Percentiles rank a stretch among this genome's conserved stretches.
Evolutionary conservation across 2,113 vertebrate species (phyloP).

Genomic region (Sphaerodactylus townsendi): DNA sequence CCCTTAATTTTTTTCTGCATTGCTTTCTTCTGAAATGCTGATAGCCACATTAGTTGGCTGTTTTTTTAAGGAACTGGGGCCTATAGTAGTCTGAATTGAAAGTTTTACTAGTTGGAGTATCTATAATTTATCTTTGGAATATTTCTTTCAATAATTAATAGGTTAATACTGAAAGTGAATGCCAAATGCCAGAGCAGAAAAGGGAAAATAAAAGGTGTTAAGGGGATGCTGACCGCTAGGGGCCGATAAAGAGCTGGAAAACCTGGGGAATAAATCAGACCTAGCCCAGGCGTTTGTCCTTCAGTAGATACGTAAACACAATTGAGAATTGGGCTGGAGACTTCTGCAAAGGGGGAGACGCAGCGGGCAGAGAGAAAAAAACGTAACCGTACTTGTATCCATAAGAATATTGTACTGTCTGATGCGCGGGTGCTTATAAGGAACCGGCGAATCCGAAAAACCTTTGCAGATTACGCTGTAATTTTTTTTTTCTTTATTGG

Average conservation of each 20-base stretch:
- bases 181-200: neutral
- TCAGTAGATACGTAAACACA: slow-evolving; percentile 69
- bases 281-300: slow-evolving; percentile 61
- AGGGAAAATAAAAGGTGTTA: slow-evolving; percentile 51
- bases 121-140: slow-evolving; percentile 46
- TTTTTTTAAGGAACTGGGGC: neutral
- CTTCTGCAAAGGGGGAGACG: neutral
- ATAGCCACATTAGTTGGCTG: rapidly evolving
- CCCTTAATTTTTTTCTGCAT: neutral
- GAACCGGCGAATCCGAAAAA: rapidly evolving
- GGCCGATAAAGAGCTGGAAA: slow-evolving; percentile 74
- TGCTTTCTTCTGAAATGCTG: neutral
- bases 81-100: neutral
- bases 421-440: neutral
- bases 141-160: slow-evolving; percentile 57
- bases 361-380: slow-evolving; percentile 50
- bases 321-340: slow-evolving; percentile 61
- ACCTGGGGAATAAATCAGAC: slow-evolving; percentile 64
- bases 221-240: slow-evolving; percentile 72
- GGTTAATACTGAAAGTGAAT: slow-evolving; percentile 32
- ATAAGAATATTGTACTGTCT: neutral
- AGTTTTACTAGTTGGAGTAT: slow-evolving; percentile 13
- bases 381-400: slow-evolving; percentile 52
- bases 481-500: neutral
- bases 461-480: neutral